Conservation (phyloP, 2,113 vertebrate genomes). For the Platanista minor region DNA sequence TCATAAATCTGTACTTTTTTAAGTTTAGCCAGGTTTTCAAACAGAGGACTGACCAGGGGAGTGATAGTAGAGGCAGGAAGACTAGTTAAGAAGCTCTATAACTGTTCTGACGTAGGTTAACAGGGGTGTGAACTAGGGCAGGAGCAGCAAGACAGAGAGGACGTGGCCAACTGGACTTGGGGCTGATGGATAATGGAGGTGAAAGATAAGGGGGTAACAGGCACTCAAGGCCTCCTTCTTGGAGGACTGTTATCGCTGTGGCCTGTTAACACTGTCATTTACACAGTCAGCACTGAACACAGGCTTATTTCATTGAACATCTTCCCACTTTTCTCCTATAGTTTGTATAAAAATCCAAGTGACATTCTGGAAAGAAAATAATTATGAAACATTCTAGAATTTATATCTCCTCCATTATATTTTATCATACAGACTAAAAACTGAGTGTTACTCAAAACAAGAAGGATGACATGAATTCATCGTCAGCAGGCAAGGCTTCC, state of each 20-base stretch:
- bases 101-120: neutral
- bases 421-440: slow-evolving; percentile 22
- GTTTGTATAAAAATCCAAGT: neutral
- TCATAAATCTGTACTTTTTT: neutral
- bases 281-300: neutral
- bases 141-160: neutral
- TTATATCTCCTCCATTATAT: neutral
- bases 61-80: neutral
- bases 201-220: neutral
- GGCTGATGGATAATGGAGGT: neutral
- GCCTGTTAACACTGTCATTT: neutral
- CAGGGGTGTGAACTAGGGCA: rapidly evolving
- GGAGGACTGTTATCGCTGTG: neutral
- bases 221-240: neutral
- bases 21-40: neutral
- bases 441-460: neutral
- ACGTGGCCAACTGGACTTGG: neutral
- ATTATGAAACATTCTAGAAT: slow-evolving; percentile 10
- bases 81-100: neutral
- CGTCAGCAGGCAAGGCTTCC: neutral
- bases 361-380: neutral
- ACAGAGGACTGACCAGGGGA: neutral
- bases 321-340: neutral
- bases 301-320: neutral
- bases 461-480: neutral